Evolutionary conservation across 2,113 vertebrate species (phyloP).

Genomic region (Meles meles): DNA sequence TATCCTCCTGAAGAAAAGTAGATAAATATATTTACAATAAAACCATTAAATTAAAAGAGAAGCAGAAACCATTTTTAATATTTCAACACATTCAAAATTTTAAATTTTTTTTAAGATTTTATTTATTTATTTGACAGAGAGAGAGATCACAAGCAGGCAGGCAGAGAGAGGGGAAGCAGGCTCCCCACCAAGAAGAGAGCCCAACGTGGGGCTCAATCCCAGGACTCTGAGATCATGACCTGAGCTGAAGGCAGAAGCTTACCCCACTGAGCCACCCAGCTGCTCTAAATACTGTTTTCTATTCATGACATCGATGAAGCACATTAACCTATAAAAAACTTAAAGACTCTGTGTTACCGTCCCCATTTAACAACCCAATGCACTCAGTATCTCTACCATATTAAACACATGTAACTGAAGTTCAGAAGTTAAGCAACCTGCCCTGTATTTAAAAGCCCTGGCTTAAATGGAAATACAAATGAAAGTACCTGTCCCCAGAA

Average conservation of each 20-base stretch:
- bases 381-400: not conserved
- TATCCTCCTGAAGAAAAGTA: slow-evolving; percentile 85
- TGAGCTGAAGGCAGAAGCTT: too few relatives aligned
- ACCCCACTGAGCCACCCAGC: too few relatives aligned
- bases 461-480: not conserved
- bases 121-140: too few relatives aligned
- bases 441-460: not conserved
- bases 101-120: not conserved
- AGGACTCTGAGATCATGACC: too few relatives aligned
- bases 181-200: too few relatives aligned
- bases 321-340: not conserved
- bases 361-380: not conserved
- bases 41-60: not conserved
- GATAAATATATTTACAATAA: slow-evolving; percentile 20
- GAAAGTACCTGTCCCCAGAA: not conserved
- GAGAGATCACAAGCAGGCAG: too few relatives aligned
- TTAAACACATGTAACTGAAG: not conserved
- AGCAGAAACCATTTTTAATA: slow-evolving; percentile 1
- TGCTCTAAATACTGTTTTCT: not conserved
- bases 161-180: too few relatives aligned
- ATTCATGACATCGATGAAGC: not conserved
- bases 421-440: not conserved
- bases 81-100: slow-evolving; percentile 7
- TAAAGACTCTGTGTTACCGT: not conserved
- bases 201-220: too few relatives aligned